Conservation (phyloP, 2,797 vertebrate species). For the Coregonus sp. region DNA sequence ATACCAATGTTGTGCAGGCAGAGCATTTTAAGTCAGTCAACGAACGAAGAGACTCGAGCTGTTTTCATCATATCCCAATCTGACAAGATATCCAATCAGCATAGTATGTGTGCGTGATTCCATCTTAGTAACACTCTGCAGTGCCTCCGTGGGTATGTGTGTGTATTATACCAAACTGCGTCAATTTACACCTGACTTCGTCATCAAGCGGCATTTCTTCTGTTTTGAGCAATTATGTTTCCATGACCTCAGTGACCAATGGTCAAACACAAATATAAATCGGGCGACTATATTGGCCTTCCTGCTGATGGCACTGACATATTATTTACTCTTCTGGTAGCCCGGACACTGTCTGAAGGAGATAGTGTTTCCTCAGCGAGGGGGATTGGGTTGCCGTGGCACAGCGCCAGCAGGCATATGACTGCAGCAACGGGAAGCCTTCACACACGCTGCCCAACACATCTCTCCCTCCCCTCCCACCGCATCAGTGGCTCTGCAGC, state of each 20-base stretch:
- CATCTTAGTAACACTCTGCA: no score
- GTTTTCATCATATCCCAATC: no score
- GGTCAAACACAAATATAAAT: conserved; percentile 41
- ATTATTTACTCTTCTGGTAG: conserved; percentile 92
- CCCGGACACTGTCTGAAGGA: conserved; percentile 77
- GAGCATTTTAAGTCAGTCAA: neutral
- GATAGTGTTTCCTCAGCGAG: conserved; percentile 79
- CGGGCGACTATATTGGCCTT: conserved; percentile 19
- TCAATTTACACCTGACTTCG: no score
- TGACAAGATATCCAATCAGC: no score
- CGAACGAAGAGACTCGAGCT: neutral
- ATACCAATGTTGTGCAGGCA: neutral
- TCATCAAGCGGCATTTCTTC: conserved; percentile 7
- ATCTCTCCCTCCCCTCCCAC: neutral
- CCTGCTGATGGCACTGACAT: conserved; percentile 70
- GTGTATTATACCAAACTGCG: neutral
- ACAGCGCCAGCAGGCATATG: conserved; percentile 82
- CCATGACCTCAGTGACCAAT: conserved; percentile 59
- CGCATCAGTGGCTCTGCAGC: neutral
- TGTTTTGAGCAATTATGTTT: conserved; percentile 39
- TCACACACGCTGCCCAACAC: conserved; percentile 53
- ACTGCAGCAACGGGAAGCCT: conserved; percentile 80
- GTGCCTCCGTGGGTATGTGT: neutral
- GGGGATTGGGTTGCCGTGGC: conserved; percentile 80
- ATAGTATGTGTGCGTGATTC: no score